Percentiles rank a stretch among this genome's conserved stretches.
These are phyloP conservation scores for Liparis tanakae DNA, from an alignment of 2,797 vertebrate genomes.

Conservation along the genomic window DNA sequence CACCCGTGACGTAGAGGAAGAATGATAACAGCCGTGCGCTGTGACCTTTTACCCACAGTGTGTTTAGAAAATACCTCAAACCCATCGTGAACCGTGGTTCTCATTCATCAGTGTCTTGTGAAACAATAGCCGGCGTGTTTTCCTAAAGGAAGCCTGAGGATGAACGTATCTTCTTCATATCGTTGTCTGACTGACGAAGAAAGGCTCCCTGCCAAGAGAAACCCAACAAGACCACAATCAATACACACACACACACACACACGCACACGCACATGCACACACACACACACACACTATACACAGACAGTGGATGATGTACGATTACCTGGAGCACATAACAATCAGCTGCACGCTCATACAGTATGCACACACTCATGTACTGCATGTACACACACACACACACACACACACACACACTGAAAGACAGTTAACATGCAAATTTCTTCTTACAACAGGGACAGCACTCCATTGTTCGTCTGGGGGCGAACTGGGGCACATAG, in stretches of 20 bases:
- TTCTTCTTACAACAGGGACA: slow-evolving; percentile 65
- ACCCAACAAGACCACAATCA: slow-evolving; percentile 81
- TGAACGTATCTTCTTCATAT: slow-evolving; percentile 76
- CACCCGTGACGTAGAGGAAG: slow-evolving; percentile 12
- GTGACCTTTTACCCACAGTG: slow-evolving; percentile 34
- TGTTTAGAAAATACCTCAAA: slow-evolving; percentile 56
- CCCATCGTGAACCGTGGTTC: slow-evolving; percentile 40
- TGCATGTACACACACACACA: slow-evolving; percentile 6
- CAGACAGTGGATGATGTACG: slow-evolving; percentile 70
- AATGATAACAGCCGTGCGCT: slow-evolving; percentile 17
- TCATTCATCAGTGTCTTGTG: slow-evolving; percentile 67
- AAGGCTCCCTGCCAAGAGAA: slow-evolving; percentile 70
- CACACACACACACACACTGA: slow-evolving; percentile 27
- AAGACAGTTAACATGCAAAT: slow-evolving; percentile 78
- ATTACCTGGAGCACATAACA: slow-evolving; percentile 77
- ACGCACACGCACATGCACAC: slow-evolving; percentile 2
- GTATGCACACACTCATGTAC: slow-evolving; percentile 47
- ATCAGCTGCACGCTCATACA: slow-evolving; percentile 70
- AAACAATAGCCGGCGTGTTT: slow-evolving; percentile 67
- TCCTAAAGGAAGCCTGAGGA: slow-evolving; percentile 66
- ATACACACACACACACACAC: slow-evolving; percentile 43
- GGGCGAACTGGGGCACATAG: slow-evolving; percentile 50
- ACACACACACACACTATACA: slow-evolving; percentile 32
- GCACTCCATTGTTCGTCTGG: slow-evolving; percentile 63
- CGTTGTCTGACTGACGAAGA: slow-evolving; percentile 77